Conservation (phyloP, 2,797 vertebrate genomes). For the Anas georgica region DNA sequence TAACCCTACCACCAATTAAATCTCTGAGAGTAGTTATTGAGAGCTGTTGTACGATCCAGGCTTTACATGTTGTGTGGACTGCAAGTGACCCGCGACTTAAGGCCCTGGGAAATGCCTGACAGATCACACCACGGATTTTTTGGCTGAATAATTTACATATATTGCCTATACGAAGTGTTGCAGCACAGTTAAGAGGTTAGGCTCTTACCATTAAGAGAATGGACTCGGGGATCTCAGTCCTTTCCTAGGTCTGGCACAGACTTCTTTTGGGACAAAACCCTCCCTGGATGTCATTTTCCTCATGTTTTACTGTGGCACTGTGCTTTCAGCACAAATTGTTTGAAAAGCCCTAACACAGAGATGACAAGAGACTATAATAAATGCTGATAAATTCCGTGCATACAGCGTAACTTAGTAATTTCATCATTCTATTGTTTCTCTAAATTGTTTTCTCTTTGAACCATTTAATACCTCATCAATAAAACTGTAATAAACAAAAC, state of each 20-base stretch:
- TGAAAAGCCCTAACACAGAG: neutral
- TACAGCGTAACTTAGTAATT: neutral
- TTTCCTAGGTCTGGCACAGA: neutral
- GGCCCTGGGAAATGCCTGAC: neutral
- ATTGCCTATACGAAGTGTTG: neutral
- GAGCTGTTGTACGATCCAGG: neutral
- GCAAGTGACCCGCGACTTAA: neutral
- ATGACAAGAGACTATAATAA: neutral
- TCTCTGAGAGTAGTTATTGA: neutral
- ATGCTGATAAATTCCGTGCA: neutral
- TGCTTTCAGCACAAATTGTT: neutral
- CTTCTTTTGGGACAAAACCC: neutral
- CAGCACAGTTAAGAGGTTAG: neutral
- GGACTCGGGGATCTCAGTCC: neutral
- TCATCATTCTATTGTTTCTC: constrained; percentile 12
- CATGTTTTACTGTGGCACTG: neutral
- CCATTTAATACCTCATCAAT: constrained; percentile 7
- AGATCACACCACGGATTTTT: neutral
- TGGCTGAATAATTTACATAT: no score
- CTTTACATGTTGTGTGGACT: neutral
- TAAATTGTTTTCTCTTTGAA: constrained; percentile 26
- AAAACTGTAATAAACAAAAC: neutral
- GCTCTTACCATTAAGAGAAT: neutral
- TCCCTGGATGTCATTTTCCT: neutral
- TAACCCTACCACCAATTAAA: neutral